Evolutionary conservation across 2,888 invertebrate species (phyloP), one percentile per base, ranked within the genome.

Genomic region (Anoncus sp.): DNA sequence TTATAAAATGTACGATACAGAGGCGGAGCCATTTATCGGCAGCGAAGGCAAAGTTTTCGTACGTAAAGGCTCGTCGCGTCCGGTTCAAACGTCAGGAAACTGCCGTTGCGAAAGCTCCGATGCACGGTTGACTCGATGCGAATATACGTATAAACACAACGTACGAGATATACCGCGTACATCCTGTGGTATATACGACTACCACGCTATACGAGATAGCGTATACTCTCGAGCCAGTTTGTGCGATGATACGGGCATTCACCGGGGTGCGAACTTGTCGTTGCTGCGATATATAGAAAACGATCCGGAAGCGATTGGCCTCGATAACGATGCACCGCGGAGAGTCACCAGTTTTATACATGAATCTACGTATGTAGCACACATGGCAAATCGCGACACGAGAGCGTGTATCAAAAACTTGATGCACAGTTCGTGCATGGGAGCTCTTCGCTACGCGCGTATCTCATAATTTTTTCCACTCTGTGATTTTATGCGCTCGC

Each of bases 261-360:
- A 62, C 7, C n/a, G 49, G 65, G 73, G 55, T 60, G 69, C 55
- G 43, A 51, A 63, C 73, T 69, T 53, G 57, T 55, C 77, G 67
- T 57, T n/a, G n/a, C 53, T 35, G 18, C 24, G 57, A 40, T 16
- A 18, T 66, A 66, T 67, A 69, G 72, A 77, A 77, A 77, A 73
- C 63, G 67, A 77, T 77, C 62, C 67, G 77, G 72, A 77, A 73
- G 45, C 63, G 77, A 77, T 77, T 77, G 72, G 77, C 73, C 55
- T 67, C 77, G 77, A 77, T 72, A 77, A 77, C 24, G 31, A 55
- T 45, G 35, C 67, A 57, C 18, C 65, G 22, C 63, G 31, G 31
- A 40, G 31, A 31, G 31, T 31, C 31, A 31, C 31, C 31, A 31
- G 7, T 31, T 31, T 31, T 31, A 31, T 31, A 7, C 7, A 31